Conservation (phyloP, 2,113 vertebrate species). For the Mobula hypostoma region DNA sequence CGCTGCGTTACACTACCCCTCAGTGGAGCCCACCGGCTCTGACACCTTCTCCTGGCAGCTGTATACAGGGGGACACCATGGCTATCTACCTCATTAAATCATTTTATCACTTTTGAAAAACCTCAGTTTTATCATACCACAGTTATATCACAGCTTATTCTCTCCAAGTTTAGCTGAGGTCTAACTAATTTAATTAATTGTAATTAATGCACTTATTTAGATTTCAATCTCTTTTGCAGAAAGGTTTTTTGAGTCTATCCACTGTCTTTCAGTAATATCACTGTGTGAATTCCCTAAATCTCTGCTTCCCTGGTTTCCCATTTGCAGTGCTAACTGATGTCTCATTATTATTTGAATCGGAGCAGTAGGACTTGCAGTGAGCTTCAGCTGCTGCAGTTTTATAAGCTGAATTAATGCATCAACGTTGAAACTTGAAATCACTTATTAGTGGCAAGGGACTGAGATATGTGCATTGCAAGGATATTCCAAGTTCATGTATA, state of each 20-base stretch:
- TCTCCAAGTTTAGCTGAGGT: not conserved
- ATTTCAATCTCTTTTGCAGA: not conserved
- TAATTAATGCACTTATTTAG: not conserved
- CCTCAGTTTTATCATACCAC: not conserved
- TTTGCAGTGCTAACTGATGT: not conserved
- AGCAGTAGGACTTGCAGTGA: not conserved
- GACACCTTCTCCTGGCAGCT: too few relatives aligned
- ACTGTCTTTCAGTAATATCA: not conserved
- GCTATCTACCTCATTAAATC: not conserved
- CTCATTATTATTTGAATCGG: not conserved
- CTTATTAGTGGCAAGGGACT: not conserved
- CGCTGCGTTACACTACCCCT: too few relatives aligned
- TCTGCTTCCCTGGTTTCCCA: not conserved
- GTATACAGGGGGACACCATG: too few relatives aligned
- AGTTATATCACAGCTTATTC: not conserved
- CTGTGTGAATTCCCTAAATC: not conserved
- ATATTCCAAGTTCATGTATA: not conserved
- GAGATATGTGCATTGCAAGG: not conserved
- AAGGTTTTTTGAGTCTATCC: not conserved
- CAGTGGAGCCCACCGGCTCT: too few relatives aligned
- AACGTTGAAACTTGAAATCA: not conserved
- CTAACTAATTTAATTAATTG: not conserved
- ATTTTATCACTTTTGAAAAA: not conserved
- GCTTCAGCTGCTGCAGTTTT: not conserved
- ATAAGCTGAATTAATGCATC: not conserved